phyloP scores from a whole-genome alignment of 1,140 invertebrate genomes.

The Halesus radiatus region DNA sequence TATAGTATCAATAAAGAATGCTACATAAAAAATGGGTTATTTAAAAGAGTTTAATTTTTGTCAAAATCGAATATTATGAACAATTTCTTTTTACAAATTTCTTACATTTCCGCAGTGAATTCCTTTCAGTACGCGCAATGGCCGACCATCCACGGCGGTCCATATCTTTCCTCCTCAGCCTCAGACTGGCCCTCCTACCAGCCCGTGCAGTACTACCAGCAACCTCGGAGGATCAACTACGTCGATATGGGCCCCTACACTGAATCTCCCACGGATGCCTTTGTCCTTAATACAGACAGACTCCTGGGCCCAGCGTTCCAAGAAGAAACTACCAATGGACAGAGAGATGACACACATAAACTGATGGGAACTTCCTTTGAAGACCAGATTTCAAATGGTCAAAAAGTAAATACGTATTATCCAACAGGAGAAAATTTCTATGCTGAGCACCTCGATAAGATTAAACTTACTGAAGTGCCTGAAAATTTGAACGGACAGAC shows the following conservation, averaged over 20 bases:
- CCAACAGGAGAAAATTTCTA: too few species aligned
- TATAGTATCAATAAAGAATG: too few species aligned
- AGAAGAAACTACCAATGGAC: too few species aligned
- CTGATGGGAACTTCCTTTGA: neutral
- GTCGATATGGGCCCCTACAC: neutral
- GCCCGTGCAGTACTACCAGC: slow-evolving; percentile 25
- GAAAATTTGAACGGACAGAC: too few species aligned
- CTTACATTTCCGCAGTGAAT: slow-evolving; percentile 44
- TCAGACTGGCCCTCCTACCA: slow-evolving; percentile 15
- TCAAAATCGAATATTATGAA: too few species aligned
- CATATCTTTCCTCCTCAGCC: neutral
- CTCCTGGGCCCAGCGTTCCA: neutral
- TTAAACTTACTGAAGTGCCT: too few species aligned
- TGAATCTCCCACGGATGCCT: neutral
- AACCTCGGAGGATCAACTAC: slow-evolving; percentile 15
- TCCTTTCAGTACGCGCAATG: slow-evolving; percentile 39
- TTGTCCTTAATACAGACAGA: slow-evolving; percentile 2
- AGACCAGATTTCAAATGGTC: neutral
- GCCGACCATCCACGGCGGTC: slow-evolving; percentile 16
- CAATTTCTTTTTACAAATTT: neutral
- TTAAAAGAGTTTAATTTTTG: too few species aligned
- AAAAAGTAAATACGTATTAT: neutral
- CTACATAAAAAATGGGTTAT: too few species aligned
- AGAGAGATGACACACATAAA: too few species aligned
- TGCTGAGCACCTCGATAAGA: too few species aligned